A percentile compares a stretch with the other conserved stretches of the same genome.
Evolutionary conservation across 2,888 invertebrate species (phyloP).

Genomic region (Catocala sponsa): DNA sequence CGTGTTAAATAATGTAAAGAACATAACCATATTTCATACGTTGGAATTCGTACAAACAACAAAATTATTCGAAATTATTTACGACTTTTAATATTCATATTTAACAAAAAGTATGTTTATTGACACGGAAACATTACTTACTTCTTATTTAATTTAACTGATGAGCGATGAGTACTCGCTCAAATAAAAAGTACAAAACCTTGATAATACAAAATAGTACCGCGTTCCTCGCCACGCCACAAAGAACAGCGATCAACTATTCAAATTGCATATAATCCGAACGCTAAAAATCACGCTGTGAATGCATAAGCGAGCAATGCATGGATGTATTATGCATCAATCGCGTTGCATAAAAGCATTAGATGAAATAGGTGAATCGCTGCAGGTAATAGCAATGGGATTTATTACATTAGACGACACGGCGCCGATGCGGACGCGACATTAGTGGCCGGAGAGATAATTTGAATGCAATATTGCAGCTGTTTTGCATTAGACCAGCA

Average conservation of each 20-base stretch:
- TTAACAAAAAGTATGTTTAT: neutral
- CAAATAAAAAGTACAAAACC: constrained; percentile 13
- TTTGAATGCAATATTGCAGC: constrained; percentile 28
- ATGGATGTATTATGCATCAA: constrained; percentile 34
- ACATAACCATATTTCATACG: neutral
- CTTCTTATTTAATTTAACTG: no score
- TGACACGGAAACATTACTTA: constrained; percentile 12
- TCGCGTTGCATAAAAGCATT: constrained; percentile 50
- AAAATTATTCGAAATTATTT: constrained; percentile 7
- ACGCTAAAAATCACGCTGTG: constrained; percentile 42
- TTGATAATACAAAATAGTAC: constrained; percentile 11
- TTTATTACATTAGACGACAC: neutral
- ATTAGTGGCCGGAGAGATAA: neutral
- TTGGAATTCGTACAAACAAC: constrained; percentile 1
- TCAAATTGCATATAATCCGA: constrained; percentile 47
- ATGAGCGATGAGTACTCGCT: neutral
- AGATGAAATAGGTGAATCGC: constrained; percentile 55
- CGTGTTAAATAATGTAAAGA: no score
- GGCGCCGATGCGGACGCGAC: neutral
- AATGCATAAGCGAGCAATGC: constrained; percentile 36
- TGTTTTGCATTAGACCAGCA: neutral
- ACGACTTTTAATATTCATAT: neutral
- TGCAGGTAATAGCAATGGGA: constrained; percentile 36
- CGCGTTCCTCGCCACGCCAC: constrained; percentile 5
- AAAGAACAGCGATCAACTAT: constrained; percentile 39